Percentiles rank a stretch among this genome's conserved stretches.
phyloP scores from a whole-genome alignment of 2,113 vertebrate species.

The Pungitius pungitius region DNA sequence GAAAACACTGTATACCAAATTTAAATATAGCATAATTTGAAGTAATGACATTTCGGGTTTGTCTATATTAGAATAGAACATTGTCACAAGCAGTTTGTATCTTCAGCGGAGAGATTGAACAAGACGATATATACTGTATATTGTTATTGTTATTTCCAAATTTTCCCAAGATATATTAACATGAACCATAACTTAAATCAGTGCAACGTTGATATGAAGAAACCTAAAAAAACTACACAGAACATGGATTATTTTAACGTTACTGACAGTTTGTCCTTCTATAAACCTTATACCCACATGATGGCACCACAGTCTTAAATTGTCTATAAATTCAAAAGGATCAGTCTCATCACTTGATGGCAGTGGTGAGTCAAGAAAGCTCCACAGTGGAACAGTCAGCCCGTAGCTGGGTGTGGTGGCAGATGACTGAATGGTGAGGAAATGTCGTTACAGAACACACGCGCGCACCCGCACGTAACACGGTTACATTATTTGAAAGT shows the following conservation, averaged over 20 bases:
- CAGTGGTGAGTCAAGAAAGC: slow-evolving; percentile 1
- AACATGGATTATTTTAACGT: not conserved
- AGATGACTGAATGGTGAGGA: slow-evolving; percentile 45
- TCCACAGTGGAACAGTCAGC: not conserved
- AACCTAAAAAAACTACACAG: not conserved
- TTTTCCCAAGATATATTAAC: not conserved
- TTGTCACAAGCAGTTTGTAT: not conserved
- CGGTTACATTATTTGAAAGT: not conserved
- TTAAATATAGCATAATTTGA: not conserved
- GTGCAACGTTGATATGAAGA: not conserved
- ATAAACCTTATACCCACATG: slow-evolving; percentile 16
- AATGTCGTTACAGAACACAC: slow-evolving; percentile 13
- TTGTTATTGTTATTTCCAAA: too few relatives aligned
- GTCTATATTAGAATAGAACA: not conserved
- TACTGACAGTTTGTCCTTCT: not conserved
- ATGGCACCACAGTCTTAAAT: slow-evolving; percentile 29
- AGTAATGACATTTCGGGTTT: not conserved
- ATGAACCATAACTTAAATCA: not conserved
- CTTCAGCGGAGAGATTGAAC: not conserved
- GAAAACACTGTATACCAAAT: not conserved
- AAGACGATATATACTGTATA: too few relatives aligned
- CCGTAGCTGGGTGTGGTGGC: slow-evolving; percentile 15
- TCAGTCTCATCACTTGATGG: slow-evolving; percentile 7
- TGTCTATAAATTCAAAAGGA: not conserved
- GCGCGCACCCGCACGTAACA: not conserved